Evolutionary conservation across 2,888 invertebrate genomes (phyloP).

Genomic region (Hydrotaea cyrtoneurina): DNA sequence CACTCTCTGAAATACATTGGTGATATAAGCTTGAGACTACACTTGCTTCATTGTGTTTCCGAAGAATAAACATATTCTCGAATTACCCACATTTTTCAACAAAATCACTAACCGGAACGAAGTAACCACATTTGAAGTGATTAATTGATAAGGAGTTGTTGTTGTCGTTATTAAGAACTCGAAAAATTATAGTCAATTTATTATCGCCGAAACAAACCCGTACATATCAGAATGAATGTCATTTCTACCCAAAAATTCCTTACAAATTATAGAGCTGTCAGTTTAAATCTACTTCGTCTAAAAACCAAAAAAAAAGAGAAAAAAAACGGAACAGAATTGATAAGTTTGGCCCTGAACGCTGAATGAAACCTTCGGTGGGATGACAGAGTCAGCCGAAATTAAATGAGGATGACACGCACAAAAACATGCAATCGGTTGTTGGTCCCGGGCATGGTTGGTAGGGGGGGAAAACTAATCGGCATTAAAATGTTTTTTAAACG

Average conservation of each 20-base stretch:
- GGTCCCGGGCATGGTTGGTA: background rate
- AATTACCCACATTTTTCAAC: too few species aligned
- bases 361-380: background rate
- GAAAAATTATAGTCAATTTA: background rate
- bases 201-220: background rate
- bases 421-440: slow-evolving; percentile 11
- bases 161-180: background rate
- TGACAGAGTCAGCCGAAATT: background rate
- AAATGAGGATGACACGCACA: slow-evolving; percentile 32
- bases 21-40: too few species aligned
- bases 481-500: slow-evolving; percentile 48
- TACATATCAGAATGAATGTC: background rate
- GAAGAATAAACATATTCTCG: too few species aligned
- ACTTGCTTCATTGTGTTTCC: too few species aligned
- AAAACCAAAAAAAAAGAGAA: background rate
- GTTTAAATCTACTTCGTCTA: background rate
- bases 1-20: too few species aligned
- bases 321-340: slow-evolving; percentile 12
- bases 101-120: background rate
- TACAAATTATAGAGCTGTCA: slow-evolving; percentile 38
- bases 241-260: slow-evolving; percentile 6
- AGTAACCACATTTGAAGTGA: background rate
- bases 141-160: slow-evolving; percentile 9
- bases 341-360: background rate
- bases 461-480: slow-evolving; percentile 35